Conservation (phyloP, 2,113 vertebrate species). For the Opisthocomus hoazin region DNA sequence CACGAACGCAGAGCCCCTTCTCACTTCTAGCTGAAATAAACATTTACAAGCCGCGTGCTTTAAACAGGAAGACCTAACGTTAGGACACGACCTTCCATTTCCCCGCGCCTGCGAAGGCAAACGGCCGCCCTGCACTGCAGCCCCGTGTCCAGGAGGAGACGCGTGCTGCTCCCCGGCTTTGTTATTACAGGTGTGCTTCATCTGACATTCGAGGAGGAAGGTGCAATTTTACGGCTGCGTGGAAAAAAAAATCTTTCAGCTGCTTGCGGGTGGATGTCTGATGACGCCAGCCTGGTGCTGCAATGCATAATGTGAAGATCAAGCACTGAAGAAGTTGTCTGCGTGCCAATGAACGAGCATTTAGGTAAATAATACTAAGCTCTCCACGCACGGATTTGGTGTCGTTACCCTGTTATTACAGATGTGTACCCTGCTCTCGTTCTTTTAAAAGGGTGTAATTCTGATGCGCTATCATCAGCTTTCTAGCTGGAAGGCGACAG, state of each 20-base stretch:
- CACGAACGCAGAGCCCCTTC: not conserved
- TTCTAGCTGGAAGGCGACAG: not conserved
- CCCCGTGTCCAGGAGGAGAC: not conserved
- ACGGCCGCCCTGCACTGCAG: not conserved
- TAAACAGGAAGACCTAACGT: not conserved
- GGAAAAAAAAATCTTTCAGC: constrained; percentile 31
- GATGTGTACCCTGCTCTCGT: not conserved
- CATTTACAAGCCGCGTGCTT: constrained; percentile 32
- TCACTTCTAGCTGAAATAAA: constrained; percentile 22
- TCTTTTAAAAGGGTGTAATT: not conserved
- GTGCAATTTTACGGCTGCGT: constrained; percentile 26
- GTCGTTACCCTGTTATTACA: not conserved
- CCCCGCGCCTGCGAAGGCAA: not conserved
- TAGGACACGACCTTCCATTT: not conserved
- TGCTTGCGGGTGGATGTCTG: not conserved
- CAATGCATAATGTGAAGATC: not conserved
- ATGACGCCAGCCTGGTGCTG: not conserved
- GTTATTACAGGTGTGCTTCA: constrained; percentile 57
- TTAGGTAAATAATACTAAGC: constrained; percentile 15
- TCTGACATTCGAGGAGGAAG: not conserved
- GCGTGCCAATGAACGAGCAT: not conserved
- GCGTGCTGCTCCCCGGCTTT: not conserved
- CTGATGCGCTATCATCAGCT: not conserved
- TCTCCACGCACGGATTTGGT: not conserved
- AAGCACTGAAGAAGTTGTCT: not conserved